A percentile compares a stretch with the other conserved stretches of the same genome.
Conservation (phyloP, 2,797 vertebrate species). For the Gobionotothen gibberifrons region DNA sequence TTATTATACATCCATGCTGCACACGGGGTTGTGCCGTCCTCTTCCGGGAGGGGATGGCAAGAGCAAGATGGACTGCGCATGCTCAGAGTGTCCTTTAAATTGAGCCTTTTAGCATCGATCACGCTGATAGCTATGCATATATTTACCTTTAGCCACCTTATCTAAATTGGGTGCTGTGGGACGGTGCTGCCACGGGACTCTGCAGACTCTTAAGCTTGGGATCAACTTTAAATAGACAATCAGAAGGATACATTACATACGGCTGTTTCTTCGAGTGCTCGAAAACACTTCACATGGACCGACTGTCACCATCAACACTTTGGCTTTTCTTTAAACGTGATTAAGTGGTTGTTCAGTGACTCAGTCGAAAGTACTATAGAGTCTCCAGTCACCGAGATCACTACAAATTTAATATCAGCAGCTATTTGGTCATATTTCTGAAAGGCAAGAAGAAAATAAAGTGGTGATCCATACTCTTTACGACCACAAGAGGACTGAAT, state of each 20-base stretch:
- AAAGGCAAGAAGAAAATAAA: too few species aligned
- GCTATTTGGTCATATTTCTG: neutral
- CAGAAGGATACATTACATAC: constrained; percentile 60
- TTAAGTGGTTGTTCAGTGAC: neutral
- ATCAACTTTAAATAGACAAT: constrained; percentile 69
- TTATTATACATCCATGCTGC: too few species aligned
- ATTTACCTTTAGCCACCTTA: constrained; percentile 83
- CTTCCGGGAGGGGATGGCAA: constrained; percentile 4
- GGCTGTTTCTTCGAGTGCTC: constrained; percentile 72
- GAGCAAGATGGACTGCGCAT: constrained; percentile 1
- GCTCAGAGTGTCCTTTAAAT: constrained; percentile 26
- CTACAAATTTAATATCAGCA: neutral
- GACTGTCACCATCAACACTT: neutral
- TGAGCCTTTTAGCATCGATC: neutral
- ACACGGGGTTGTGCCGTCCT: constrained; percentile 31
- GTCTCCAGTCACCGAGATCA: constrained; percentile 3
- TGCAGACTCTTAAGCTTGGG: constrained; percentile 73
- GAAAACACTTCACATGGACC: neutral
- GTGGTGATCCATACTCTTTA: too few species aligned
- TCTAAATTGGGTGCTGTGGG: constrained; percentile 76
- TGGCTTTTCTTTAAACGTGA: neutral
- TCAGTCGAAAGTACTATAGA: neutral
- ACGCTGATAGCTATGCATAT: constrained; percentile 8
- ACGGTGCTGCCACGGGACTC: constrained; percentile 70
- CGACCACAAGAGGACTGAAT: too few species aligned